phyloP scores from a whole-genome alignment of 23 tunicate genomes.

The Diplosoma virens region DNA sequence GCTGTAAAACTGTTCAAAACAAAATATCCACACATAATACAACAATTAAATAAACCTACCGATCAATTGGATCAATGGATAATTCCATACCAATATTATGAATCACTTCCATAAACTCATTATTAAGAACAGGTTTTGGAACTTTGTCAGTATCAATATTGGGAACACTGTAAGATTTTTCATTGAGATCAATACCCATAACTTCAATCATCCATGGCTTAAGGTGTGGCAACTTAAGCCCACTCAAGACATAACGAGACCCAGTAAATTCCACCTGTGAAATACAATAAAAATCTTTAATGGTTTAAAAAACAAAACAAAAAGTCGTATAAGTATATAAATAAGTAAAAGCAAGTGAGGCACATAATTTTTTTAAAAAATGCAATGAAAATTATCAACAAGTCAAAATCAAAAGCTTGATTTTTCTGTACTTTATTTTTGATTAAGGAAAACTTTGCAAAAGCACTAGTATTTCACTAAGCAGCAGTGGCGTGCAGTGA shows the following conservation, averaged over 20 bases:
- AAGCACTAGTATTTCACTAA: no score
- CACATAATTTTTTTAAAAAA: no score
- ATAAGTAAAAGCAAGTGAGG: no score
- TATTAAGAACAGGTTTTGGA: conserved; percentile 71
- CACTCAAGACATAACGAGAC: conserved; percentile 79
- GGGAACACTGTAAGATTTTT: conserved; percentile 18
- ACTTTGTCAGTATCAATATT: conserved; percentile 45
- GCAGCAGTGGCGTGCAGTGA: no score
- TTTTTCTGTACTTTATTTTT: no score
- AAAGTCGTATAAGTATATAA: no score
- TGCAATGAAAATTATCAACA: no score
- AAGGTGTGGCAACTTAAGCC: conserved; percentile 57
- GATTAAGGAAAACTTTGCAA: no score
- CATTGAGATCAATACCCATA: conserved; percentile 57
- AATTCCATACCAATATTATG: conserved; percentile 62
- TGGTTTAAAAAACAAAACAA: no score
- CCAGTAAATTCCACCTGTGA: conserved; percentile 77
- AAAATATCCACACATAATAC: no score
- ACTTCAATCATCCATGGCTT: conserved; percentile 80
- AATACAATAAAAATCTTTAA: background rate
- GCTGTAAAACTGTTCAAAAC: no score
- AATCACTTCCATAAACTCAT: conserved; percentile 60
- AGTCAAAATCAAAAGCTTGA: no score
- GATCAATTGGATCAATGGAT: conserved; percentile 67
- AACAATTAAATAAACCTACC: conserved; percentile 43